Percentiles rank a stretch among this genome's conserved stretches.
Conservation (phyloP, 1,140 invertebrate species). For the Panagrolaimus sp. region DNA sequence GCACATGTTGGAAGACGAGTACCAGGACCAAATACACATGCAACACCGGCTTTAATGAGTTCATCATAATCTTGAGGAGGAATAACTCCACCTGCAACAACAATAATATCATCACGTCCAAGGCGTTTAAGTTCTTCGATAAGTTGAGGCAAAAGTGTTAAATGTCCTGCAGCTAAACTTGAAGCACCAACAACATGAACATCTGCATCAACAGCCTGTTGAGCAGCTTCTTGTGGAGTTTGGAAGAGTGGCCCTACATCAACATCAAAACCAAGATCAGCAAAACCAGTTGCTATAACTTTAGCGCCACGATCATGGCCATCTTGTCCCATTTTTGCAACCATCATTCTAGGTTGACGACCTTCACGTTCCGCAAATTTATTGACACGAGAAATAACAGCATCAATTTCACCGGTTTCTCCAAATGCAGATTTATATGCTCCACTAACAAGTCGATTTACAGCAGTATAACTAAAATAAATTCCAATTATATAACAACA, state of each 20-base stretch:
- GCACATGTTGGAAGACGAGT: conserved; percentile 42
- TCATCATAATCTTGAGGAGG: conserved; percentile 69
- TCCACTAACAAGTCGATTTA: conserved; percentile 65
- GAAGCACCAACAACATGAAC: conserved; percentile 68
- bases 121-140: conserved; percentile 62
- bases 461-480: conserved; percentile 25
- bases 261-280: conserved; percentile 69
- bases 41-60: conserved; percentile 63
- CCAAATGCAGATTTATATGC: conserved; percentile 66
- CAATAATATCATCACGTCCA: conserved; percentile 66
- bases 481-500: too few relatives aligned
- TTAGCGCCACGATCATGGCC: conserved; percentile 70
- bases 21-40: conserved; percentile 66
- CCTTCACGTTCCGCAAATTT: conserved; percentile 64
- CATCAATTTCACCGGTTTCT: conserved; percentile 62
- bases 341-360: conserved; percentile 65
- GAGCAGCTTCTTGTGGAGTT: conserved; percentile 66
- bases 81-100: conserved; percentile 67
- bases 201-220: conserved; percentile 67
- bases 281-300: conserved; percentile 68
- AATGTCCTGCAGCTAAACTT: conserved; percentile 67
- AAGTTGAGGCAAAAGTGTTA: conserved; percentile 67
- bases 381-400: conserved; percentile 58
- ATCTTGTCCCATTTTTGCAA: conserved; percentile 69
- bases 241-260: conserved; percentile 68